Base-by-base conservation (phyloP, 2,797 vertebrate species). In the Darevskia nairensis region DNA sequence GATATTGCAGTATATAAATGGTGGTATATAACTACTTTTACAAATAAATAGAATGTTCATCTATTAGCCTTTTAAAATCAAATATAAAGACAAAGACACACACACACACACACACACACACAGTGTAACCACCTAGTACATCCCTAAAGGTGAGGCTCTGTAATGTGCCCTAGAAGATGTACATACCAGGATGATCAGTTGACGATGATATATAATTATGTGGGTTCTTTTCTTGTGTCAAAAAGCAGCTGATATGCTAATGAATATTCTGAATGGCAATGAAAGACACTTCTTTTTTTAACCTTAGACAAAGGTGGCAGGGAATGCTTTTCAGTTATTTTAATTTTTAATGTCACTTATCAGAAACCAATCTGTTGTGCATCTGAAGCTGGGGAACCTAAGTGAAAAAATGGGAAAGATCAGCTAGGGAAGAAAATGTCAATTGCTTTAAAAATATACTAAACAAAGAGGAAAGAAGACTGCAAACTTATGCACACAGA, bases 331-430 rank as follows among this genome's bases (percentile, higher is more conserved):
- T 61, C 32, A 17, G 44, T 32, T 23, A 35, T 15, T 59, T 55
- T 17, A 86, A 69, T 71, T 77, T 69, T 86, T 55, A 69, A 80
- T 35, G 3, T 85, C 35, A 44, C 71, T 85, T 44, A 76, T 76
- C 32, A 61, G 50, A 64, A 50, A 50, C 19, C 29, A 66, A 39
- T 77, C 69, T 79, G n/a, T 19, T 55, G 23, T 35, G 11, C 27
- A 23, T 27, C 2, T 55, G 64, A 35, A 35, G 23, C 10, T 46
- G 5, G 32, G 59, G 21, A 46, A 86, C 79, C 11, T 27, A 39
- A 50, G 76, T 19, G 17, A 41, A 29, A n/a, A 77, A 77, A 76
- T 55, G n/a, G n/a, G 50, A 55, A 79, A 86, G 23, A 35, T 68
- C 23, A 69, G 9, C 11, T 86, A 29, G 13, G 10, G 50, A 13